Evolutionary conservation across 2,797 vertebrate genomes (phyloP).

Genomic region (Enteromius radiatus): DNA sequence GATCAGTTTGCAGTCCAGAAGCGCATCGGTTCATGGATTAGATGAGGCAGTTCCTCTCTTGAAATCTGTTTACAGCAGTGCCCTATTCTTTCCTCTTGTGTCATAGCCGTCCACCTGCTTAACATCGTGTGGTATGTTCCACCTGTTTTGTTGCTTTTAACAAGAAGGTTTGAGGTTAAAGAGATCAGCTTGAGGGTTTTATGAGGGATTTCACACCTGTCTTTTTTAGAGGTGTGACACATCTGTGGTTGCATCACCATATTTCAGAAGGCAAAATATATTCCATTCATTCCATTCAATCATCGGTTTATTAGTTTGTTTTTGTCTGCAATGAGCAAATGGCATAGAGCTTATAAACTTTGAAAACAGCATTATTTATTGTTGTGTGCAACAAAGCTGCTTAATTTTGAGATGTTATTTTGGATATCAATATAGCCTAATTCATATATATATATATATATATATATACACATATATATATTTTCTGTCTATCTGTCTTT

Average conservation of each 20-base stretch:
- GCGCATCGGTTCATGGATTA: not conserved
- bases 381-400: not conserved
- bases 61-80: constrained; percentile 8
- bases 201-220: constrained; percentile 40
- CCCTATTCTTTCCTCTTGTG: constrained; percentile 20
- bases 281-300: not conserved
- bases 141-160: constrained; percentile 48
- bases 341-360: not conserved
- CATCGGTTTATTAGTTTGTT: not conserved
- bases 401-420: no score
- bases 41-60: constrained; percentile 8
- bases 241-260: constrained; percentile 25
- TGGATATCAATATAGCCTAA: no score
- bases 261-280: not conserved
- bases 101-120: constrained; percentile 32
- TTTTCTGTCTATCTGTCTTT: no score
- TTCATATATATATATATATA: no score
- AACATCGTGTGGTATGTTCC: constrained; percentile 23
- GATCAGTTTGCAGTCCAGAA: constrained; percentile 31
- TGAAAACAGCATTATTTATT: not conserved
- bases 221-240: constrained; percentile 18
- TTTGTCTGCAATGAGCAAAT: not conserved
- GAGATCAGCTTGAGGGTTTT: constrained; percentile 14
- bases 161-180: constrained; percentile 6
- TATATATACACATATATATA: no score